These are phyloP conservation scores for Erebia ligea DNA, from an alignment of 2,888 invertebrate genomes.

Conservation along the genomic window DNA sequence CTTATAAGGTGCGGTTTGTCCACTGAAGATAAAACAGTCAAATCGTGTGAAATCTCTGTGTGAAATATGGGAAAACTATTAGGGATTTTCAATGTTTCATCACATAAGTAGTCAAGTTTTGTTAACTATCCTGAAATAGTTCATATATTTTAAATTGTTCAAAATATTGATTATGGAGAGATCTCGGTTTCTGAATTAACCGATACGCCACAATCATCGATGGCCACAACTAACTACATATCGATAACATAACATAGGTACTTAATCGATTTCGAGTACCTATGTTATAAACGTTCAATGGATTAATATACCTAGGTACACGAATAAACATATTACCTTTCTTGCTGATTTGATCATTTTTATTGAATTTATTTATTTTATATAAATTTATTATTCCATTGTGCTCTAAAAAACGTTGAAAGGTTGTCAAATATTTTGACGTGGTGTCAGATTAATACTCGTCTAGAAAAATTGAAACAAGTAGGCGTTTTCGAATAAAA, in stretches of 20 bases:
- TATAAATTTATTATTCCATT: neutral
- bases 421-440: slow-evolving; percentile 9
- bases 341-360: slow-evolving; percentile 9
- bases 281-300: neutral
- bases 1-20: neutral
- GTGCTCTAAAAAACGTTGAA: slow-evolving; percentile 25
- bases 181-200: neutral
- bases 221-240: too few species aligned
- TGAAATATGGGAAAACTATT: neutral
- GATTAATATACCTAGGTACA: neutral
- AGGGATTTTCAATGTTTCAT: neutral
- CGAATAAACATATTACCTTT: slow-evolving; percentile 1
- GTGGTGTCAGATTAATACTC: neutral
- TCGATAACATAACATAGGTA: too few species aligned
- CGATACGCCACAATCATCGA: neutral
- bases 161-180: neutral
- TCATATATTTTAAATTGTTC: neutral
- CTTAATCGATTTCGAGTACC: too few species aligned
- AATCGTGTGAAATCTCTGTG: too few species aligned
- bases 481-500: neutral
- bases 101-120: neutral
- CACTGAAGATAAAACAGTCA: neutral
- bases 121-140: neutral
- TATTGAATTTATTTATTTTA: slow-evolving; percentile 6
- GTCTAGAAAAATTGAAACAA: neutral